Base-by-base conservation (phyloP, 2,888 invertebrate species). In the Heliconius charithonia region DNA sequence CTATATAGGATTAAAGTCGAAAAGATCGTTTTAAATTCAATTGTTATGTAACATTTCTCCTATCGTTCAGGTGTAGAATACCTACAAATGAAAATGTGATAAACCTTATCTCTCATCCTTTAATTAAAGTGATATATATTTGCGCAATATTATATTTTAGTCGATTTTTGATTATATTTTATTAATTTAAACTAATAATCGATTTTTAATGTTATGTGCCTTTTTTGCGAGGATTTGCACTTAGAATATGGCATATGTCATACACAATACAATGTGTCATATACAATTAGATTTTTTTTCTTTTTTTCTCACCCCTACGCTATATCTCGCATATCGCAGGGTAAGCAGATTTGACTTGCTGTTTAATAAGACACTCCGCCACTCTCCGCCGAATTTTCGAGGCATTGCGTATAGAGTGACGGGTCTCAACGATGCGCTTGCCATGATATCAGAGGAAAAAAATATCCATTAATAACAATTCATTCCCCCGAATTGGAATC, bases 81-180 rank as follows among this genome's bases (percentile, higher is more conserved):
- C 29, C 29, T 29, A 51, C 7, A 19, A 51, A 51, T 7, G 51
- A 2, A 51, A 0, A 7, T 51, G 2, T 51, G 51, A 41, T 69
- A 69, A 69, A 29, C 6, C 12, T 51, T 71, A 71, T 71, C 70
- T 70, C 13, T 27, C 51, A 70, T 70, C 70, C 70, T 70, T 51
- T 70, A 70, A 70, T 51, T 70, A 29, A 29, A 29, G 29, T 29
- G 51, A 70, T 10, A 22, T 22, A 71, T 71, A 56, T 67, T 22
- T 71, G 29, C 19, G 29, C 29, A 51, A 71, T 22, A 27, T 70
- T 51, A 25, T 70, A 70, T 51, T 66, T 65, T 10, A 27, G 27
- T 22, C n/a, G 51, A 2, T 45, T 70, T 45, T 70, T 25, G 27
- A 45, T 70, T 51, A 51, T 19, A 51, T 51, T 51, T 6, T 2